These are phyloP conservation scores for Aplysia californica DNA, from an alignment of 1,140 invertebrate species.

Conservation along the genomic window DNA sequence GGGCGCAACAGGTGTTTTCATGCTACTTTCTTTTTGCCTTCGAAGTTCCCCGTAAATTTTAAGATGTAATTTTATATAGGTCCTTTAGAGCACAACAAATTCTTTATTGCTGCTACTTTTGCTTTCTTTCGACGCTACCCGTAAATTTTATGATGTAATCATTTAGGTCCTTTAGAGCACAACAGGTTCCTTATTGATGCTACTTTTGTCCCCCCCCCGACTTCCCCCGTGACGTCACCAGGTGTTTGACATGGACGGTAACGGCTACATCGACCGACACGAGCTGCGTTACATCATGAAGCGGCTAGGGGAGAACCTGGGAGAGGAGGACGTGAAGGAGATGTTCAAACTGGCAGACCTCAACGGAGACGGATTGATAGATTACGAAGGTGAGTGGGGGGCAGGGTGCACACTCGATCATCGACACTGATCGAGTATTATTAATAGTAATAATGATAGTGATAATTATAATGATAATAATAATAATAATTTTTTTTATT, in stretches of 20 bases:
- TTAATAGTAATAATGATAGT: no score
- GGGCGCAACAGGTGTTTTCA: no score
- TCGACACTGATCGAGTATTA: no score
- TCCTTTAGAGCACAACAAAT: no score
- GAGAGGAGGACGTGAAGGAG: constrained; percentile 57
- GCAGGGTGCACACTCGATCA: not conserved
- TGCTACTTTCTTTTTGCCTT: no score
- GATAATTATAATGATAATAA: no score
- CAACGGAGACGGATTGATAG: constrained; percentile 62
- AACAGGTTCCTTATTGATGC: not conserved
- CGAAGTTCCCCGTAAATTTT: no score
- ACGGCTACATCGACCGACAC: constrained; percentile 63
- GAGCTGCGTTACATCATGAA: constrained; percentile 61
- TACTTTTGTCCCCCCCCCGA: not conserved
- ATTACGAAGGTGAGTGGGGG: constrained; percentile 50
- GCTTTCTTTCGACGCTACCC: not conserved
- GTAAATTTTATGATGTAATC: no score
- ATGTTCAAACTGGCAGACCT: constrained; percentile 62
- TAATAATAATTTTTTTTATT: constrained; percentile 4
- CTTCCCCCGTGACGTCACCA: not conserved
- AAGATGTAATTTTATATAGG: no score
- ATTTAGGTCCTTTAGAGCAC: no score
- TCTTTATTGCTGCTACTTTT: not conserved
- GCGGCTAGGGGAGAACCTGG: constrained; percentile 55
- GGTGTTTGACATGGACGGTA: constrained; percentile 64